Conservation (phyloP, 2,113 vertebrate genomes). For the Galbula dea region DNA sequence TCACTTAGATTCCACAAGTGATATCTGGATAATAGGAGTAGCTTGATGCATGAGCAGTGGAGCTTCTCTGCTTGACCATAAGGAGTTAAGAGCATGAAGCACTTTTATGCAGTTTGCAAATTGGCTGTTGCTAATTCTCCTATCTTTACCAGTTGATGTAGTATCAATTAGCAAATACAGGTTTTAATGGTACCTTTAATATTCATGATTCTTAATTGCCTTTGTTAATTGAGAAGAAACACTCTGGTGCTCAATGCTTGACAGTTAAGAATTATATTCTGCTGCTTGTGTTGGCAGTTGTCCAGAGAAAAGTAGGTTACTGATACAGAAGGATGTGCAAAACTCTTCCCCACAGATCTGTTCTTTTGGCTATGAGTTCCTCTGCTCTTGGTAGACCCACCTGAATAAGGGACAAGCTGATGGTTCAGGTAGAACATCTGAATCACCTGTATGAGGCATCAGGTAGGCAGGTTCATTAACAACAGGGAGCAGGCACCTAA, state of each 20-base stretch:
- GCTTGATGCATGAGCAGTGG: background rate
- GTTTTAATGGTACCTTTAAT: constrained; percentile 66
- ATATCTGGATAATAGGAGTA: background rate
- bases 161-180: constrained; percentile 66
- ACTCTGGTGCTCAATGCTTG: constrained; percentile 47
- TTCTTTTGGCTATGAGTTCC: background rate
- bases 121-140: constrained; percentile 28
- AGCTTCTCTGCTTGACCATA: background rate
- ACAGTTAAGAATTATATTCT: constrained; percentile 65
- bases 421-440: background rate
- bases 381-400: background rate
- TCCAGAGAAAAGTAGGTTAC: constrained; percentile 50
- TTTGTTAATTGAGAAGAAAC: constrained; percentile 71
- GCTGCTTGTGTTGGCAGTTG: constrained; percentile 48
- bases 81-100: constrained; percentile 45
- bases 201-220: constrained; percentile 73
- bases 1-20: background rate
- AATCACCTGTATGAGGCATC: background rate
- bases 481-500: background rate
- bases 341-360: background rate
- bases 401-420: background rate
- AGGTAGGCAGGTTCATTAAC: background rate
- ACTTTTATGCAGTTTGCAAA: constrained; percentile 30
- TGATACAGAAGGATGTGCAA: background rate
- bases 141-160: constrained; percentile 50